Evolutionary conservation across 2,888 invertebrate genomes (phyloP).

Genomic region (Drosophila niveifrons): DNA sequence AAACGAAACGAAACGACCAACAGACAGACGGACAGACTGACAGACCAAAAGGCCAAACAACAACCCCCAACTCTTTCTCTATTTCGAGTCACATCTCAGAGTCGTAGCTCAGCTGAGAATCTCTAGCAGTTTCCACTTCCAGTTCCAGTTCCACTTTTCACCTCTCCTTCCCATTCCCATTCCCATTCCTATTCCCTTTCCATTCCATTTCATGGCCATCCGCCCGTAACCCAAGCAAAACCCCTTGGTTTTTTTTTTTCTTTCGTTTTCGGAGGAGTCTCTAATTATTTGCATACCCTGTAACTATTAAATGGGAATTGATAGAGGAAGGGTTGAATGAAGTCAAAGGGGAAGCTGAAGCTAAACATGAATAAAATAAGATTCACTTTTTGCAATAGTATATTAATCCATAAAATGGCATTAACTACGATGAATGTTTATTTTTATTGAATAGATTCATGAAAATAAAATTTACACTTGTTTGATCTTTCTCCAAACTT

Average conservation of each 20-base stretch:
- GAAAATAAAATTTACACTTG: too few relatives aligned
- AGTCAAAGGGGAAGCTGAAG: neutral
- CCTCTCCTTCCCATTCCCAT: too few relatives aligned
- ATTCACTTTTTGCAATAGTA: neutral
- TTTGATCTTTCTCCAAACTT: too few relatives aligned
- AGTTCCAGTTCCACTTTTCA: slow-evolving; percentile 9
- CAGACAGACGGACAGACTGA: neutral
- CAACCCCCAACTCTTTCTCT: slow-evolving; percentile 8
- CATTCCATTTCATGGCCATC: slow-evolving; percentile 12
- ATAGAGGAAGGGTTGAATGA: neutral
- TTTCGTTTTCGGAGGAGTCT: slow-evolving; percentile 30
- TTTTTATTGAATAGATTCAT: too few relatives aligned
- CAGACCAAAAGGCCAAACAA: slow-evolving; percentile 11
- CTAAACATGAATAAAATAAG: too few relatives aligned
- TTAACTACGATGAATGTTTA: too few relatives aligned
- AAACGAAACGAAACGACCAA: neutral
- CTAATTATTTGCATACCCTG: slow-evolving; percentile 53
- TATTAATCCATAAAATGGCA: too few relatives aligned
- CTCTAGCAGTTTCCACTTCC: slow-evolving; percentile 14
- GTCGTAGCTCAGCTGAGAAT: neutral
- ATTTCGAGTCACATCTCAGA: neutral
- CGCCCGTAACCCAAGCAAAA: slow-evolving; percentile 38
- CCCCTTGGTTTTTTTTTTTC: slow-evolving; percentile 53
- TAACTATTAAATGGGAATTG: neutral
- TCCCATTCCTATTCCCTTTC: slow-evolving; percentile 14